These are phyloP conservation scores for Torymus auratus DNA, from an alignment of 2,888 invertebrate species.

Conservation along the genomic window DNA sequence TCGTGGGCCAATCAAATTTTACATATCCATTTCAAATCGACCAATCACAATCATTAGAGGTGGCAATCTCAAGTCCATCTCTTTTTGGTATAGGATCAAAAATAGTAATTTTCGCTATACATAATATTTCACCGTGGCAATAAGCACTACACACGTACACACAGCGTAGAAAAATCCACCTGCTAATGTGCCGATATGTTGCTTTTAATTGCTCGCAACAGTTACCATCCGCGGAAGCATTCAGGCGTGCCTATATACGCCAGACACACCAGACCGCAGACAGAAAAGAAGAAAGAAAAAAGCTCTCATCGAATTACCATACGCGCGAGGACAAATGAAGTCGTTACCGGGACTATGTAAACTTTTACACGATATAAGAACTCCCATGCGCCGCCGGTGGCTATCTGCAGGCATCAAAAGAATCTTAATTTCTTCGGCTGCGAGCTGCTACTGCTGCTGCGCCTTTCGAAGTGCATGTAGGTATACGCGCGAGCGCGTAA, in stretches of 20 bases:
- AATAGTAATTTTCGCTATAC: no score
- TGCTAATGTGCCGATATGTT: slow-evolving; percentile 23
- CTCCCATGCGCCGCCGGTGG: slow-evolving; percentile 12
- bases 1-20: no score
- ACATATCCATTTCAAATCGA: no score
- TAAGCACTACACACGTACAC: no score
- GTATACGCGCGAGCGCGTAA: slow-evolving; percentile 28
- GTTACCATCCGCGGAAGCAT: neutral
- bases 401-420: slow-evolving; percentile 49
- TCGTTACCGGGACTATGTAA: slow-evolving; percentile 38
- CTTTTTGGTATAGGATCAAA: no score
- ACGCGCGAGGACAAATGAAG: slow-evolving; percentile 48
- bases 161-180: neutral
- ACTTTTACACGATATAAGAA: slow-evolving; percentile 43
- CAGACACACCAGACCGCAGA: neutral
- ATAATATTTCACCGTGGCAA: no score
- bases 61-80: no score
- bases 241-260: neutral
- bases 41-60: no score
- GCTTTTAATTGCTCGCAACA: slow-evolving; percentile 24
- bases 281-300: neutral
- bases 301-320: slow-evolving; percentile 33
- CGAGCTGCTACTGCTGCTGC: slow-evolving; percentile 6
- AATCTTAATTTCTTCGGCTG: slow-evolving; percentile 50
- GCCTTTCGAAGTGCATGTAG: slow-evolving; percentile 30